phyloP scores from a whole-genome alignment of 2,113 vertebrate genomes.

The Mugil cephalus region DNA sequence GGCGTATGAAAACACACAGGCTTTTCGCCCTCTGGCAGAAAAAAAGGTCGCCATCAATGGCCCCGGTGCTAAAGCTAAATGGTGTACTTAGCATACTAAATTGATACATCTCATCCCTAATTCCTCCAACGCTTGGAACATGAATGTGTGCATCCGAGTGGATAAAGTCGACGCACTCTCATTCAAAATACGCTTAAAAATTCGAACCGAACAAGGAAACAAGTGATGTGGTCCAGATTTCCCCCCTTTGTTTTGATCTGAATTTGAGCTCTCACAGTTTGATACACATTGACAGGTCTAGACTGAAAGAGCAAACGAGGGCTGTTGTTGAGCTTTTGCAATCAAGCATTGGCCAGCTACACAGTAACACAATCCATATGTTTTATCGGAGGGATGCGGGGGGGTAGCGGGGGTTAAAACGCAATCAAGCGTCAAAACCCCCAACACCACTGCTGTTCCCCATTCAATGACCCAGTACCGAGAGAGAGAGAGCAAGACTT shows the following conservation, averaged over 20 bases:
- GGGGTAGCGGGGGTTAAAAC: conserved; percentile 53
- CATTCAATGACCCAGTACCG: conserved; percentile 71
- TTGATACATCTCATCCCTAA: conserved; percentile 81
- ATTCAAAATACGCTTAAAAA: conserved; percentile 69
- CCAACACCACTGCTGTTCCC: conserved; percentile 63
- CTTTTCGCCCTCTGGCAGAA: conserved; percentile 70
- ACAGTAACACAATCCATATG: conserved; percentile 83
- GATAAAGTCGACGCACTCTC: conserved; percentile 66
- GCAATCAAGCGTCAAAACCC: conserved; percentile 81
- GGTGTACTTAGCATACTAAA: conserved; percentile 75
- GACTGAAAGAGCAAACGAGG: conserved; percentile 71
- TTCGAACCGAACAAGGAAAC: conserved; percentile 58
- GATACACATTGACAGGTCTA: conserved; percentile 82
- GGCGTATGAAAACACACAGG: conserved; percentile 81
- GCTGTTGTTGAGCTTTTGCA: conserved; percentile 77
- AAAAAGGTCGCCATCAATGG: conserved; percentile 64
- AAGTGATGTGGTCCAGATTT: conserved; percentile 77
- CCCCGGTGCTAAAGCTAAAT: conserved; percentile 71
- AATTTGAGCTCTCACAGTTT: conserved; percentile 75
- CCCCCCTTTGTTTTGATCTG: conserved; percentile 76
- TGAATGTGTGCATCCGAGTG: conserved; percentile 71
- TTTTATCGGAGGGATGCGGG: conserved; percentile 73
- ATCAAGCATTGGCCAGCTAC: conserved; percentile 79
- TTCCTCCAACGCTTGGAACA: conserved; percentile 64
- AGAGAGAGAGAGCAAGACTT: conserved; percentile 61